These are phyloP conservation scores for Coregonus sp. DNA, from an alignment of 2,797 vertebrate species.

Conservation along the genomic window DNA sequence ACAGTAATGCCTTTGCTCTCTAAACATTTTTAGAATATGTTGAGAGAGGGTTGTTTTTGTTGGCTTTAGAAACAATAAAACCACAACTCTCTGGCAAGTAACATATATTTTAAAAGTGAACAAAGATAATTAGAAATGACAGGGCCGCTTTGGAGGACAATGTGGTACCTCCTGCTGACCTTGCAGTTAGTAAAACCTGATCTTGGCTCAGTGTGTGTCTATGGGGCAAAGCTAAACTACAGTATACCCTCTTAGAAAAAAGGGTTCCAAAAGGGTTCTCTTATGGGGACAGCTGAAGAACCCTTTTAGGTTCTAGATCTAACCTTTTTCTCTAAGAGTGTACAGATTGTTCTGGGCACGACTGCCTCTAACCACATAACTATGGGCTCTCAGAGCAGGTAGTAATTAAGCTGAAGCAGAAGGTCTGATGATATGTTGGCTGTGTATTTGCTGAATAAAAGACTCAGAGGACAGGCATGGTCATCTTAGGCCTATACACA, in stretches of 20 bases:
- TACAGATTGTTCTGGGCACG: not conserved
- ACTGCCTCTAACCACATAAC: not conserved
- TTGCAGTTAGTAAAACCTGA: not conserved
- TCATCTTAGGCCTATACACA: not conserved
- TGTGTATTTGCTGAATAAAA: not conserved
- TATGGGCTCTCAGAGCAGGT: not conserved
- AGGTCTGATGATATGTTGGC: not conserved
- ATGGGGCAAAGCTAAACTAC: not conserved
- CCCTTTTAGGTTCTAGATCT: not conserved
- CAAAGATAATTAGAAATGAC: not conserved
- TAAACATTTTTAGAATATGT: too few relatives aligned
- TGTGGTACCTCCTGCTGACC: not conserved
- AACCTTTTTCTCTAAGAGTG: too few relatives aligned
- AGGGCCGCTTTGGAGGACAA: not conserved
- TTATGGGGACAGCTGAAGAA: too few relatives aligned
- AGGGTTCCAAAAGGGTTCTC: too few relatives aligned
- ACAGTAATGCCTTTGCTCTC: too few relatives aligned
- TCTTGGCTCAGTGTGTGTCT: not conserved
- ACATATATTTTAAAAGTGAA: not conserved
- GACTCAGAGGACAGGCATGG: not conserved
- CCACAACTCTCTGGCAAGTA: not conserved
- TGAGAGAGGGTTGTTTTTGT: too few relatives aligned
- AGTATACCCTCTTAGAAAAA: not conserved
- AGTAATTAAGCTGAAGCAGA: not conserved
- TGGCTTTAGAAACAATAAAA: not conserved